Percentiles rank a stretch among this genome's conserved stretches.
phyloP scores from a whole-genome alignment of 1,140 invertebrate genomes.

The Bombyx mandarina region DNA sequence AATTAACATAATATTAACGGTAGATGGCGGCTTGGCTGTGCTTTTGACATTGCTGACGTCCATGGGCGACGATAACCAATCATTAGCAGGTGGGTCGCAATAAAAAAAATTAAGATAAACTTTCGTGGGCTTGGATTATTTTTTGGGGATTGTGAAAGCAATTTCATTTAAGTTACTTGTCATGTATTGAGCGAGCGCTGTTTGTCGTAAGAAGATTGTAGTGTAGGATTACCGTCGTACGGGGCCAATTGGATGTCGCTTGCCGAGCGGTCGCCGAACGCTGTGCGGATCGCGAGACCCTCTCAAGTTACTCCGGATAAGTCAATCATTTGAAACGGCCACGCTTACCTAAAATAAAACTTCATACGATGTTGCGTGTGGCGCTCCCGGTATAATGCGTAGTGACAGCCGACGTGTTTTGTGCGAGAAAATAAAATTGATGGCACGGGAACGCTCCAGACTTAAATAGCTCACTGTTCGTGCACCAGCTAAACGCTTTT shows the following conservation, averaged over 20 bases:
- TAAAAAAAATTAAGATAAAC: too few species aligned
- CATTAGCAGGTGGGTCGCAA: too few species aligned
- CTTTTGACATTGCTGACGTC: too few species aligned
- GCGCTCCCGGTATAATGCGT: conserved; percentile 62
- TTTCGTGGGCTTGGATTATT: too few species aligned
- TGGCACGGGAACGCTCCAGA: conserved; percentile 57
- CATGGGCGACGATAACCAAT: too few species aligned
- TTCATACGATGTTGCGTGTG: conserved; percentile 59
- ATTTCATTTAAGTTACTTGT: conserved; percentile 34
- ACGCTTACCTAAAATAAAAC: conserved; percentile 66
- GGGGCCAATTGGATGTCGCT: conserved; percentile 13
- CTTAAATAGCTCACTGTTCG: conserved; percentile 62
- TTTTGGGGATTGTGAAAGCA: too few species aligned
- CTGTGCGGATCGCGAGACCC: conserved; percentile 37
- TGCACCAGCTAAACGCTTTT: conserved; percentile 63
- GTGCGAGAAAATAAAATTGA: conserved; percentile 71
- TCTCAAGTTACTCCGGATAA: conserved; percentile 70
- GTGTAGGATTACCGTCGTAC: conserved; percentile 38
- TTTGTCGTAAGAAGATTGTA: conserved; percentile 29
- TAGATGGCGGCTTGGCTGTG: too few species aligned
- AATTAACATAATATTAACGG: too few species aligned
- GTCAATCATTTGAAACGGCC: conserved; percentile 67
- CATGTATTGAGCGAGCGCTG: conserved; percentile 27
- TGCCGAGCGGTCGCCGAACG: conserved; percentile 41
- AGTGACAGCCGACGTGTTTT: conserved; percentile 69